Conservation (phyloP, 2,797 vertebrate genomes). For the Danio kyathit region DNA sequence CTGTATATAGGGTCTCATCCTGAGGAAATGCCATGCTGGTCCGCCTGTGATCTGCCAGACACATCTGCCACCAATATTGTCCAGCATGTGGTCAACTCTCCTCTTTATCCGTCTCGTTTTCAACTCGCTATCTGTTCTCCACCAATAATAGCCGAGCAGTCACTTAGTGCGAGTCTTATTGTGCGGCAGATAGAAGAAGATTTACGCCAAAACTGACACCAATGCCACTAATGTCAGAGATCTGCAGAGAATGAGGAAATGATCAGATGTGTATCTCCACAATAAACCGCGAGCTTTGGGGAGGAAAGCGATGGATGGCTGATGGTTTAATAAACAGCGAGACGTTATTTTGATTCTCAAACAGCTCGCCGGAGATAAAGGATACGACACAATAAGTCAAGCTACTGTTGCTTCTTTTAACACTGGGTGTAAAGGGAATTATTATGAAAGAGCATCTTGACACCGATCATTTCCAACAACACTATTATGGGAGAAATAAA, state of each 20-base stretch:
- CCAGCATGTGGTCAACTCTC: constrained; percentile 79
- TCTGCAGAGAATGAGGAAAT: constrained; percentile 63
- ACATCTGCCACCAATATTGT: constrained; percentile 85
- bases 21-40: constrained; percentile 91
- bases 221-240: constrained; percentile 55
- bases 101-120: constrained; percentile 72
- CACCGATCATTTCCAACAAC: constrained; percentile 31
- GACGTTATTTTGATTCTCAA: constrained; percentile 44
- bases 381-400: constrained; percentile 48
- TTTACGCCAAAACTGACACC: constrained; percentile 54
- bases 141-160: constrained; percentile 67
- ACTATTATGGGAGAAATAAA: constrained; percentile 20
- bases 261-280: constrained; percentile 52
- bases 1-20: constrained; percentile 81
- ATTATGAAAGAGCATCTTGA: constrained; percentile 27
- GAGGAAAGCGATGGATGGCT: constrained; percentile 20
- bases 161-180: constrained; percentile 72
- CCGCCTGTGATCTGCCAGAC: constrained; percentile 79
- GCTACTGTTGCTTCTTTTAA: constrained; percentile 29
- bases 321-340: constrained; percentile 51
- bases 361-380: constrained; percentile 40
- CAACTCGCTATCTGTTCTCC: constrained; percentile 58
- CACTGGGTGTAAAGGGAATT: constrained; percentile 19
- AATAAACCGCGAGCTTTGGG: constrained; percentile 32
- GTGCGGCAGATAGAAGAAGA: constrained; percentile 56